Evolutionary conservation across 2,888 invertebrate species (phyloP), one percentile per base, ranked within the genome.

Genomic region (Bursaphelenchus okinawaensis): DNA sequence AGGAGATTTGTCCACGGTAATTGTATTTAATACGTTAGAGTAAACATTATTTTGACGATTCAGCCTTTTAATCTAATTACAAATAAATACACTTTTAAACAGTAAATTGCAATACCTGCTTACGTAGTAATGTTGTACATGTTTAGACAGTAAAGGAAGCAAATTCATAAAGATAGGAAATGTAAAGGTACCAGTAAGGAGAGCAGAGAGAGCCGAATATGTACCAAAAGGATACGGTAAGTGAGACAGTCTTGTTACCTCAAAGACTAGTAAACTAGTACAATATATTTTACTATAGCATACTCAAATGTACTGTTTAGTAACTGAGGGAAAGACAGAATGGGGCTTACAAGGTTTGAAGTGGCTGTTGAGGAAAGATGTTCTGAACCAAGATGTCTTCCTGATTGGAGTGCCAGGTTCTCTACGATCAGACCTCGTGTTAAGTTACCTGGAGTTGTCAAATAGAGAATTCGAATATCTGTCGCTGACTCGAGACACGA

Each of bases 351-450:
- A 89, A 68, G 91, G 93, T 83, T 85, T 95, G 75, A 87, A 90
- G 87, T 95, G 95, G 95, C 92, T 95, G 88, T 88, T 94, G 86
- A 93, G 95, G 83, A 95, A 95, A 83, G 93, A 95, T 84, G 83
- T 88, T 24, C 85, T 96, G 4, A 90, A 91, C 0, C 96, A 96
- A 84, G 96, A 96, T 82, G 91, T 95, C 85, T 96, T 95, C 83
- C 86, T 96, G 31, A 88, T 95, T 66, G 96, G 95, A 0, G 88
- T 89, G 26, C 95, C 95, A 7, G 95, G 95, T 0, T 89, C 90
- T 0, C 86, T 88, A 65, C 88, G 91, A 75, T 86, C 94, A 60
- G 88, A 89, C 81, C 84, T 95, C 60, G 92, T 92, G 0, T 87
- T 94, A 84, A 90, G 92, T 81, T 86, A 85, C 68, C 91, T 91